These are phyloP conservation scores for Muscicapa striata DNA, from an alignment of 2,797 vertebrate species.

Conservation along the genomic window DNA sequence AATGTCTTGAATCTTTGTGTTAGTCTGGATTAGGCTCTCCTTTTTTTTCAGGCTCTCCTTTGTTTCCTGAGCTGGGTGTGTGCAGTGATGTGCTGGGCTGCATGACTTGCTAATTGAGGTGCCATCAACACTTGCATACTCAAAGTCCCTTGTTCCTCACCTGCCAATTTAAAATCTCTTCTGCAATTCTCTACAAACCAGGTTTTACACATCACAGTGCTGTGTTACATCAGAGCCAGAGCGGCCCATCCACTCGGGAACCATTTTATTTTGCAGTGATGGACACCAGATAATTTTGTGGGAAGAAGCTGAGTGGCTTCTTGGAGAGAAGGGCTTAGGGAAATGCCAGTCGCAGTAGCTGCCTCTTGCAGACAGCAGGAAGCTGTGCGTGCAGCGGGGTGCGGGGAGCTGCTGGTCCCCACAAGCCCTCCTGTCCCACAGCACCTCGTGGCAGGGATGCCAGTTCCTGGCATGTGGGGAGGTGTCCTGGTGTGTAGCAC, in stretches of 20 bases:
- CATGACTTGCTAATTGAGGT: not conserved
- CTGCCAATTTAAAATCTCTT: not conserved
- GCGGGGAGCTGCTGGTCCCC: not conserved
- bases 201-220: not conserved
- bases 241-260: accelerated
- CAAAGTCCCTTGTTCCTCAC: not conserved
- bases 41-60: not conserved
- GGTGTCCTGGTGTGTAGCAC: too few species aligned
- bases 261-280: not conserved
- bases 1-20: not conserved
- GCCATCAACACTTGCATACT: not conserved
- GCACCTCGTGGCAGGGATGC: not conserved
- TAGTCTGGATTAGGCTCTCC: not conserved
- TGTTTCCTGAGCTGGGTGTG: conserved; percentile 10
- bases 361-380: not conserved
- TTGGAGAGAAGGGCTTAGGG: not conserved
- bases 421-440: not conserved
- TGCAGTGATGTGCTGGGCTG: not conserved
- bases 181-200: not conserved
- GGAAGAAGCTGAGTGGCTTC: not conserved
- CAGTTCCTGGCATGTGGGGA: not conserved
- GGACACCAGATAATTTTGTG: not conserved
- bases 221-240: not conserved
- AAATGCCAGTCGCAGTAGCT: not conserved
- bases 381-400: not conserved